A percentile compares a stretch with the other conserved stretches of the same genome.
phyloP scores from a whole-genome alignment of 2,888 invertebrate genomes.

The Eupelmus urozonus region DNA sequence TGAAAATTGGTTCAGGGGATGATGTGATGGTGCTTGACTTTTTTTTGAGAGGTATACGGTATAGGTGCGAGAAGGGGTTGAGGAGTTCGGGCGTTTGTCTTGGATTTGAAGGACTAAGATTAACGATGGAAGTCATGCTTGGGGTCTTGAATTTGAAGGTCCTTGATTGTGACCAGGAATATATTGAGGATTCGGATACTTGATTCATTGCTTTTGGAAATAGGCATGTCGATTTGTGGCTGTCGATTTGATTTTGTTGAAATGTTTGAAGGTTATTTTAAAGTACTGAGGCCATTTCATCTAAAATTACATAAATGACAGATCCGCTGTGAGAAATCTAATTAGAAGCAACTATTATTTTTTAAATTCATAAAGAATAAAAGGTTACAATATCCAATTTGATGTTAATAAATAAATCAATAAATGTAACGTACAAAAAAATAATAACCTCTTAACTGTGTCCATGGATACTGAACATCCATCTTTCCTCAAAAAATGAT shows the following conservation, averaged over 20 bases:
- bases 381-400: no score
- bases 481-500: not conserved
- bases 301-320: no score
- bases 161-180: slow-evolving; percentile 15
- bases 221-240: not conserved
- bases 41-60: not conserved
- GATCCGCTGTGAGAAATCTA: no score
- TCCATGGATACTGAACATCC: not conserved
- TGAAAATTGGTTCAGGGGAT: not conserved
- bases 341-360: no score
- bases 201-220: not conserved
- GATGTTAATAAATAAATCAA: no score
- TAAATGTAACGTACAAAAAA: no score
- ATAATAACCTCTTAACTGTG: no score
- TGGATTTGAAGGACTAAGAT: slow-evolving; percentile 30
- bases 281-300: no score
- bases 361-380: no score
- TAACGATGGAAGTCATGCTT: slow-evolving; percentile 27
- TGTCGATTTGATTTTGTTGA: no score
- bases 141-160: slow-evolving; percentile 20
- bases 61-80: not conserved
- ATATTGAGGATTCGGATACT: slow-evolving; percentile 11
- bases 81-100: slow-evolving; percentile 3
- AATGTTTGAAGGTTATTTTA: no score
- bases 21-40: not conserved